These are phyloP conservation scores for Pygocentrus nattereri DNA, from an alignment of 2,797 vertebrate species.

Conservation along the genomic window DNA sequence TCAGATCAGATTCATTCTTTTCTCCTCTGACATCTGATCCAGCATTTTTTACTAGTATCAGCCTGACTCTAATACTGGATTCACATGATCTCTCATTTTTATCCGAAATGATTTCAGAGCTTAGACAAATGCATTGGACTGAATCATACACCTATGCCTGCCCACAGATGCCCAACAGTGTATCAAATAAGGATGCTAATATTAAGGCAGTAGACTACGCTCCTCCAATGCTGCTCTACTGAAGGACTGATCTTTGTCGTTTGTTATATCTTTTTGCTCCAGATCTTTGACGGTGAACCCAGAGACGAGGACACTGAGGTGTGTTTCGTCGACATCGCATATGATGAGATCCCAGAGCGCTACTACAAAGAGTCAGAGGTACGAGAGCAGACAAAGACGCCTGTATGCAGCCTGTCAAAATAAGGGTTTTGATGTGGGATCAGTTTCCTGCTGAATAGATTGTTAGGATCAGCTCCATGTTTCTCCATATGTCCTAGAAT, in stretches of 20 bases:
- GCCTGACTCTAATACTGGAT: not conserved
- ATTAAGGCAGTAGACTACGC: not conserved
- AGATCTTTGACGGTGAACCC: constrained; percentile 94
- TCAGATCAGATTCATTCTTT: not conserved
- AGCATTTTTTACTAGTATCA: not conserved
- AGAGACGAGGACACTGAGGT: constrained; percentile 87
- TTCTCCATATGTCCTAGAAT: not conserved
- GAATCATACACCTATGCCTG: not conserved
- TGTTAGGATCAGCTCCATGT: too few relatives aligned
- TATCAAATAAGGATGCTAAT: not conserved
- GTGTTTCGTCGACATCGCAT: constrained; percentile 93
- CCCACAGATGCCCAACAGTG: not conserved
- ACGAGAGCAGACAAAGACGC: constrained; percentile 66
- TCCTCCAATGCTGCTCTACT: not conserved
- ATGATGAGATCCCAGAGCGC: constrained; percentile 90
- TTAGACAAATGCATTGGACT: not conserved
- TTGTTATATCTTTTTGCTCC: constrained; percentile 62
- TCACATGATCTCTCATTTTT: not conserved
- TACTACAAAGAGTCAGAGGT: constrained; percentile 98
- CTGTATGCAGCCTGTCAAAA: not conserved
- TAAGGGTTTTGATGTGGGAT: not conserved
- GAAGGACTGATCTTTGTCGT: not conserved
- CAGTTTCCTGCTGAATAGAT: not conserved
- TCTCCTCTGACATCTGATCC: not conserved
- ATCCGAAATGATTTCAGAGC: not conserved